Conservation (phyloP, 2,888 invertebrate species). For the Drosophila bunnanda region DNA sequence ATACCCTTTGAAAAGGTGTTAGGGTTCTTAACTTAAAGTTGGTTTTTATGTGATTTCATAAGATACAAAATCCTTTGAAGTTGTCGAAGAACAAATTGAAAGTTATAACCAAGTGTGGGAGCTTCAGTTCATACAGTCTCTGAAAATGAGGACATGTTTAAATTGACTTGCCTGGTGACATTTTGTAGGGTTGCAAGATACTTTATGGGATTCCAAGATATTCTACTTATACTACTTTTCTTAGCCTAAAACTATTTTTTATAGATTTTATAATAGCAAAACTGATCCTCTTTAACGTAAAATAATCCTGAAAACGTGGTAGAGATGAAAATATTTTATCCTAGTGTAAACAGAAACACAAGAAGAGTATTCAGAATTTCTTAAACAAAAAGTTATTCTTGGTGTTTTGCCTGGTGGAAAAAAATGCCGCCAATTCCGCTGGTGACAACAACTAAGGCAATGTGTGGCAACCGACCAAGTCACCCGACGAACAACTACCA, state of each 20-base stretch:
- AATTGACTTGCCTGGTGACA: neutral
- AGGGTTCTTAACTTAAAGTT: no score
- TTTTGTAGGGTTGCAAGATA: neutral
- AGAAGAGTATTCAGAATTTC: neutral
- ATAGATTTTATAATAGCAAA: neutral
- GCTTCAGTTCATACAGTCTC: neutral
- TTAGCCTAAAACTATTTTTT: neutral
- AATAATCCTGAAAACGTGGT: neutral
- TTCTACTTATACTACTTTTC: no score
- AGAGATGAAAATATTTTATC: neutral
- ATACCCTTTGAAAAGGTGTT: conserved; percentile 10
- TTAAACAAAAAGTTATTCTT: conserved; percentile 35
- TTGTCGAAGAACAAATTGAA: rapidly evolving
- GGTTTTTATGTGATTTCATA: neutral
- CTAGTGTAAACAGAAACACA: neutral
- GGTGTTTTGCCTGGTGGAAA: conserved; percentile 37
- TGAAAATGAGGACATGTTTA: neutral
- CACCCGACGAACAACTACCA: conserved; percentile 19
- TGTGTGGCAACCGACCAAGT: conserved; percentile 56
- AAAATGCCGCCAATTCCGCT: conserved; percentile 74
- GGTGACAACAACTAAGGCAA: conserved; percentile 47
- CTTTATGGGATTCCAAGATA: neutral
- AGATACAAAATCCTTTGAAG: neutral
- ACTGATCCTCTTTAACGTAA: neutral
- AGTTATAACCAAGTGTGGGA: neutral